phyloP scores from a whole-genome alignment of 2,888 invertebrate genomes.

The Nemoura dubitans region DNA sequence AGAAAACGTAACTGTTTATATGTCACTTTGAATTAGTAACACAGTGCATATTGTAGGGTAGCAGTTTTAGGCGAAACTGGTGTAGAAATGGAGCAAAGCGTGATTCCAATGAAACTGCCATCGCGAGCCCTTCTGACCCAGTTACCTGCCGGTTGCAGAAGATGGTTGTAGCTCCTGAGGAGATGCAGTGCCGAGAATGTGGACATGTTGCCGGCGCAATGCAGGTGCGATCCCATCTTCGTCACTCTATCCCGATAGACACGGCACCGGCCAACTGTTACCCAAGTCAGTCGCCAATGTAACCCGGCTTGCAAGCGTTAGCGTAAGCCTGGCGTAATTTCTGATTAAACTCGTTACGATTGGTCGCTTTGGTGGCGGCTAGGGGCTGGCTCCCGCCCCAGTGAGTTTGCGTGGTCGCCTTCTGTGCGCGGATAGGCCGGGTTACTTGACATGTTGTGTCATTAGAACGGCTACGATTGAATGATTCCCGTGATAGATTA shows the following conservation, averaged over 20 bases:
- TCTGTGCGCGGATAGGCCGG: not conserved
- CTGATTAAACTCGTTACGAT: not conserved
- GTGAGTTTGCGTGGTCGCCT: slow-evolving; percentile 9
- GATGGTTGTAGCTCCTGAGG: slow-evolving; percentile 72
- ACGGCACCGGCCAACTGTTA: not conserved
- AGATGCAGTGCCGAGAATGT: slow-evolving; percentile 72
- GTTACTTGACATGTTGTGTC: slow-evolving; percentile 19
- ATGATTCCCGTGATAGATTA: slow-evolving; percentile 36
- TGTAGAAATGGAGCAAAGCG: too few relatives aligned
- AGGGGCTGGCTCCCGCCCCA: not conserved
- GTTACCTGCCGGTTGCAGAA: slow-evolving; percentile 69
- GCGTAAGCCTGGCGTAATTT: not conserved
- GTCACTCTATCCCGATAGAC: not conserved
- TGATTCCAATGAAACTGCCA: not conserved
- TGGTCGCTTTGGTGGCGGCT: not conserved
- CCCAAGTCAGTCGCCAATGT: not conserved
- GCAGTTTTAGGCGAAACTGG: too few relatives aligned
- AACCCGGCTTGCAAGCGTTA: slow-evolving; percentile 4
- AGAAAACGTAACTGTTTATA: too few relatives aligned
- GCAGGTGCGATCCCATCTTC: slow-evolving; percentile 56
- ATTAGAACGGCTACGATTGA: not conserved
- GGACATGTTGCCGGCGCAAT: slow-evolving; percentile 57
- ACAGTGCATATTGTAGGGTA: too few relatives aligned
- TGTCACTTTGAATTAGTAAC: too few relatives aligned
- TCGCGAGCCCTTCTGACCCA: not conserved